phyloP scores from a whole-genome alignment of 2,888 invertebrate genomes.

The Antheraea yamamai region DNA sequence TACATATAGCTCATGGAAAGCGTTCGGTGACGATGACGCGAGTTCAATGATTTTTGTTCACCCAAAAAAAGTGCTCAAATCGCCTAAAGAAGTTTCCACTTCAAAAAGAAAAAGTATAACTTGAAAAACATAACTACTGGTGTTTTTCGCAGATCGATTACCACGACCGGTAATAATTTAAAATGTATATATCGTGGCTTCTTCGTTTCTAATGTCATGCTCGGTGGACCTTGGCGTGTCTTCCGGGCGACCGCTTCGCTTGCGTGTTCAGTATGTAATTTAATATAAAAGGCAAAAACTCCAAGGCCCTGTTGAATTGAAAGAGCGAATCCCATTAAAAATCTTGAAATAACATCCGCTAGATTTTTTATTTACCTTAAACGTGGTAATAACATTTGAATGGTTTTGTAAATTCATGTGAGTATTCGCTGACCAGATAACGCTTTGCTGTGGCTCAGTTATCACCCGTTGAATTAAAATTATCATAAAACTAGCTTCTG shows the following conservation, averaged over 20 bases:
- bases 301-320: neutral
- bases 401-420: neutral
- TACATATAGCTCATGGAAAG: too few relatives aligned
- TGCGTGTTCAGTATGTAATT: neutral
- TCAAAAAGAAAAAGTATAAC: too few relatives aligned
- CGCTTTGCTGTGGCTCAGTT: too few relatives aligned
- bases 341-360: conserved; percentile 10
- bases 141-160: neutral
- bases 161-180: conserved; percentile 5
- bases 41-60: too few relatives aligned
- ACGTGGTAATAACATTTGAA: neutral
- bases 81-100: too few relatives aligned
- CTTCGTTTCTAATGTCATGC: conserved; percentile 36
- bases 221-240: conserved; percentile 34
- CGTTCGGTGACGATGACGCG: too few relatives aligned
- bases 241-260: conserved; percentile 33
- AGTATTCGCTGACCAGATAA: neutral
- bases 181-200: conserved; percentile 15
- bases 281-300: conserved; percentile 5
- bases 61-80: too few relatives aligned
- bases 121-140: neutral
- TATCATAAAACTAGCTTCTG: too few relatives aligned
- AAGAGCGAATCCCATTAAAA: neutral
- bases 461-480: too few relatives aligned
- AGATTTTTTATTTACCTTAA: neutral